Percentiles rank a stretch among this genome's conserved stretches.
phyloP scores from a whole-genome alignment of 2,888 invertebrate genomes.

The Macroteleia sp. region DNA sequence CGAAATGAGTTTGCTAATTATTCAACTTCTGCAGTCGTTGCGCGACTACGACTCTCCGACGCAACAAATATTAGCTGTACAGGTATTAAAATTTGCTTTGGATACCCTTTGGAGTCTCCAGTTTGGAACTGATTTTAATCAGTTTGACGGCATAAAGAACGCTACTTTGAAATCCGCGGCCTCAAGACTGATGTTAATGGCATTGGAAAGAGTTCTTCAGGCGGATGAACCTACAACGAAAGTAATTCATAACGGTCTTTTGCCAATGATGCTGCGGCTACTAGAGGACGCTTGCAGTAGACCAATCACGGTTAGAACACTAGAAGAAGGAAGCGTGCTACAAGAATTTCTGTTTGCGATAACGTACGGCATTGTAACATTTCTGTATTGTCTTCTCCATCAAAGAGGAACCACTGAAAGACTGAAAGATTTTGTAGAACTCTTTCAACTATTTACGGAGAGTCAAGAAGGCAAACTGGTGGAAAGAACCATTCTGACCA shows the following conservation, averaged over 20 bases:
- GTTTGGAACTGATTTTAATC: constrained; percentile 85
- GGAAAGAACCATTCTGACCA: constrained; percentile 85
- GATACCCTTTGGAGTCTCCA: constrained; percentile 87
- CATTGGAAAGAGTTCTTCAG: constrained; percentile 86
- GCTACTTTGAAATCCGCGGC: constrained; percentile 86
- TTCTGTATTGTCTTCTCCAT: constrained; percentile 86
- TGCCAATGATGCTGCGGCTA: constrained; percentile 87
- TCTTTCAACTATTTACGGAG: constrained; percentile 86
- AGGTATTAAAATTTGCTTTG: constrained; percentile 87
- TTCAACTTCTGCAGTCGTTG: constrained; percentile 86
- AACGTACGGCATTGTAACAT: constrained; percentile 86
- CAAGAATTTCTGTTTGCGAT: constrained; percentile 87
- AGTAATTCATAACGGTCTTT: constrained; percentile 86
- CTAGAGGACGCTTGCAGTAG: constrained; percentile 85
- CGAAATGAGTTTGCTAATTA: constrained; percentile 86
- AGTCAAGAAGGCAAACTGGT: constrained; percentile 86
- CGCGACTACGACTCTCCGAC: constrained; percentile 85
- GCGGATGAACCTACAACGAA: constrained; percentile 85
- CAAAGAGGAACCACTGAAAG: constrained; percentile 84
- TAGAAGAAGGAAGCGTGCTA: constrained; percentile 85
- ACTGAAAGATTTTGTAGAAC: constrained; percentile 85
- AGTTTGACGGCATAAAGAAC: constrained; percentile 81
- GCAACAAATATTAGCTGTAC: constrained; percentile 86
- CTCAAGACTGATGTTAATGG: constrained; percentile 86
- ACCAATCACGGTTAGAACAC: constrained; percentile 62